phyloP scores from a whole-genome alignment of 2,113 vertebrate species.

The Taurulus bubalis region DNA sequence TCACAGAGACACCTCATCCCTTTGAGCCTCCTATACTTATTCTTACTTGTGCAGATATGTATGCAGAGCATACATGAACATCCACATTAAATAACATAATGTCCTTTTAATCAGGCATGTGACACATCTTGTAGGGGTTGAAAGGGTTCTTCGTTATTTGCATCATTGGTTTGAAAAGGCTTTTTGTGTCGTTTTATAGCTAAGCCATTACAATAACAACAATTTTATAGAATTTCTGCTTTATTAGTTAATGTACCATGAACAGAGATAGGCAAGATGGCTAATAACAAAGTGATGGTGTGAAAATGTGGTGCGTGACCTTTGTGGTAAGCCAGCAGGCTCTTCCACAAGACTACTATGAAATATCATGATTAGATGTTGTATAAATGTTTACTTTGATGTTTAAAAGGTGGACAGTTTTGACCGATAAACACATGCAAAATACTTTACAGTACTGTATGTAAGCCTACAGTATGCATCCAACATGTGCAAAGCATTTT shows the following conservation, averaged over 20 bases:
- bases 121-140: conserved; percentile 16
- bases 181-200: conserved; percentile 25
- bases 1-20: conserved; percentile 37
- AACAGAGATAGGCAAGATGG: neutral
- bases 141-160: conserved; percentile 10
- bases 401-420: conserved; percentile 2
- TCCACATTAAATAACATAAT: conserved; percentile 17
- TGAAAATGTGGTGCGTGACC: neutral
- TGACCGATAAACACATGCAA: neutral
- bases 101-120: conserved; percentile 25
- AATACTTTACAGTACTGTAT: neutral
- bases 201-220: conserved; percentile 20
- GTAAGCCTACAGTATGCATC: neutral
- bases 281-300: neutral
- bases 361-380: conserved; percentile 9
- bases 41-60: conserved; percentile 55
- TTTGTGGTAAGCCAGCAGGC: conserved; percentile 1
- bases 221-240: conserved; percentile 13
- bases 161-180: conserved; percentile 33
- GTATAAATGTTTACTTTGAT: neutral
- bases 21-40: conserved; percentile 23
- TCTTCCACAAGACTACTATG: neutral
- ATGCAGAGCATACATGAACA: conserved; percentile 26
- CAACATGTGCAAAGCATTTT: neutral
- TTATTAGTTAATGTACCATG: conserved; percentile 37